Conservation (phyloP, 1,140 invertebrate species). For the Apis florea region DNA sequence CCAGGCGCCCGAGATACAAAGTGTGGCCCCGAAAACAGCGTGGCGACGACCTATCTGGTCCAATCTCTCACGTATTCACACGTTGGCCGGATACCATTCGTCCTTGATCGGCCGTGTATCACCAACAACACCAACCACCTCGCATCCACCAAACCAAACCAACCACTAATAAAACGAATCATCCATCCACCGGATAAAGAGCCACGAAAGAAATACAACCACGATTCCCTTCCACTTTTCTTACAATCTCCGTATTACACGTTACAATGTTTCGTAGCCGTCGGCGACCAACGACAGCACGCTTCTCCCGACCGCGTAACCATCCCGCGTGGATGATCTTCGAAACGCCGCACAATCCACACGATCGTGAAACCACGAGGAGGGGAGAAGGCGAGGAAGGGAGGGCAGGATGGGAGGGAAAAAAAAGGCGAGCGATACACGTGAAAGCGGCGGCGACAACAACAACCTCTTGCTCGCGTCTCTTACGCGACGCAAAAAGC, state of each 20-base stretch:
- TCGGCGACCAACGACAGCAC: constrained; percentile 40
- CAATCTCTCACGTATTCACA: constrained; percentile 35
- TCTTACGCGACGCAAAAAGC: not conserved
- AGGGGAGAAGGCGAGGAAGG: no score
- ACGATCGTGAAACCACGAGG: no score
- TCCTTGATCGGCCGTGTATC: constrained; percentile 33
- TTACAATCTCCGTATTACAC: not conserved
- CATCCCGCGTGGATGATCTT: not conserved
- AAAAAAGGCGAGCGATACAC: not conserved
- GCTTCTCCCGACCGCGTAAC: not conserved
- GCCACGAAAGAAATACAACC: not conserved
- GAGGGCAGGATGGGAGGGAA: no score
- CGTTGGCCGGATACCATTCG: constrained; percentile 53
- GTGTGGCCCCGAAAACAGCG: not conserved
- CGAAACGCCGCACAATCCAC: no score
- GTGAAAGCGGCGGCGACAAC: not conserved
- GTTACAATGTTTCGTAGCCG: constrained; percentile 22
- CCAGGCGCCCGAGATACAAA: not conserved
- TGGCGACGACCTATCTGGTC: not conserved
- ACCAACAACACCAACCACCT: constrained; percentile 1
- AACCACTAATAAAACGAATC: not conserved
- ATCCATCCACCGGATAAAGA: not conserved
- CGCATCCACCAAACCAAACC: constrained; percentile 7
- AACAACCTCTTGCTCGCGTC: not conserved
- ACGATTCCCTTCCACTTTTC: no score